These are phyloP conservation scores for Drosophila lacicola DNA, from an alignment of 2,888 invertebrate genomes.

Conservation along the genomic window DNA sequence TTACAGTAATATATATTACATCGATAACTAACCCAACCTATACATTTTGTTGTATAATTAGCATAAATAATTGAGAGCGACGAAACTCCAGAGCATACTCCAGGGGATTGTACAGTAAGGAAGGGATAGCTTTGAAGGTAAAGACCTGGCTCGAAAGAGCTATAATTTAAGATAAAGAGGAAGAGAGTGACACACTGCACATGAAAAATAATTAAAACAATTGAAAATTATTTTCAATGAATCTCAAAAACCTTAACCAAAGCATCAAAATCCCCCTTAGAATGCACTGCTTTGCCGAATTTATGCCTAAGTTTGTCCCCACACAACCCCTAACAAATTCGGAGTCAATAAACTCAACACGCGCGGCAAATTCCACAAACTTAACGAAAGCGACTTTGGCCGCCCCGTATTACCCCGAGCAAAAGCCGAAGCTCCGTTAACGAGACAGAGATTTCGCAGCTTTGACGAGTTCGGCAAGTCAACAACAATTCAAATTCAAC, in stretches of 20 bases:
- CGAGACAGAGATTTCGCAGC: conserved; percentile 54
- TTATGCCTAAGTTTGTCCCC: conserved; percentile 18
- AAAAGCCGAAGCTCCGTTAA: conserved; percentile 22
- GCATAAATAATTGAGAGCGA: no score
- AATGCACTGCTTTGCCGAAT: conserved; percentile 26
- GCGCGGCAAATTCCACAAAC: conserved; percentile 13
- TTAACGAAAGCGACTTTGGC: conserved; percentile 50
- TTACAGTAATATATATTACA: no score
- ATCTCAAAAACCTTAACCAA: not conserved
- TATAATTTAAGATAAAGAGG: no score
- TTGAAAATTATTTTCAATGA: not conserved
- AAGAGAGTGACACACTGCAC: no score
- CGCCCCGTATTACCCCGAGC: conserved; percentile 6
- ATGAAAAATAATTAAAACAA: not conserved
- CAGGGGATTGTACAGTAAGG: no score
- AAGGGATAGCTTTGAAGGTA: no score
- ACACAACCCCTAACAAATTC: conserved; percentile 15
- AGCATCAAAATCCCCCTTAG: not conserved
- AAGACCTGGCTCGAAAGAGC: no score
- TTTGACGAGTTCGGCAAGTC: conserved; percentile 51
- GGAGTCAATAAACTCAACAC: conserved; percentile 23
- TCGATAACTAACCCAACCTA: no score
- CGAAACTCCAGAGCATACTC: no score
- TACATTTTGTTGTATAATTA: no score
- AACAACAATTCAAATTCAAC: conserved; percentile 66